phyloP scores from a whole-genome alignment of 1,140 invertebrate species.

The Apis cerana region DNA sequence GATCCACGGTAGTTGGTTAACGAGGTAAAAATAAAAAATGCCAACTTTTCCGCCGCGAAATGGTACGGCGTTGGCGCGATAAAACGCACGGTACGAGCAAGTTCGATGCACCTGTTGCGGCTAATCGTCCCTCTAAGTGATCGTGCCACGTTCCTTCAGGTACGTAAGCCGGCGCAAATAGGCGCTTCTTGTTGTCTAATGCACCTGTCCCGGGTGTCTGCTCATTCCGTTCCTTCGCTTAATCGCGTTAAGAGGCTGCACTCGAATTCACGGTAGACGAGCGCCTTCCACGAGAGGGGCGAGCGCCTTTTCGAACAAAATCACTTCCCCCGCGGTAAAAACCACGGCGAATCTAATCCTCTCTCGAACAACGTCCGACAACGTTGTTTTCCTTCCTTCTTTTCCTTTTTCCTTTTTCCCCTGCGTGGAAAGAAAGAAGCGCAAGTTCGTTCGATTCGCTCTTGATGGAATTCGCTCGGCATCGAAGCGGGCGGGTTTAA shows the following conservation, averaged over 20 bases:
- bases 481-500: no score
- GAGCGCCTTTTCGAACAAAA: not conserved
- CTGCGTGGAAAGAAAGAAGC: no score
- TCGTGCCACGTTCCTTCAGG: constrained; percentile 62
- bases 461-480: no score
- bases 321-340: not conserved
- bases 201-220: constrained; percentile 38
- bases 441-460: no score
- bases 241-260: constrained; percentile 41
- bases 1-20: not conserved
- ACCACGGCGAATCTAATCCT: constrained; percentile 5
- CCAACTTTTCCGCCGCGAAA: constrained; percentile 4
- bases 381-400: not conserved
- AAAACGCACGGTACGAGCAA: constrained; percentile 24
- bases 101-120: constrained; percentile 64
- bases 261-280: constrained; percentile 43
- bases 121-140: constrained; percentile 64
- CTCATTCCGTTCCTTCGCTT: constrained; percentile 32
- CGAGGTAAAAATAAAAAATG: not conserved
- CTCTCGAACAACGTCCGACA: not conserved
- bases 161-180: constrained; percentile 56
- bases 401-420: no score
- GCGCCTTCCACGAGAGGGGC: not conserved
- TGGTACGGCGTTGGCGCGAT: not conserved
- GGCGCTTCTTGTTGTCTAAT: constrained; percentile 57